A percentile compares a stretch with the other conserved stretches of the same genome.
These are phyloP conservation scores for Yponomeuta evonymella DNA, from an alignment of 2,888 invertebrate species.

Conservation along the genomic window DNA sequence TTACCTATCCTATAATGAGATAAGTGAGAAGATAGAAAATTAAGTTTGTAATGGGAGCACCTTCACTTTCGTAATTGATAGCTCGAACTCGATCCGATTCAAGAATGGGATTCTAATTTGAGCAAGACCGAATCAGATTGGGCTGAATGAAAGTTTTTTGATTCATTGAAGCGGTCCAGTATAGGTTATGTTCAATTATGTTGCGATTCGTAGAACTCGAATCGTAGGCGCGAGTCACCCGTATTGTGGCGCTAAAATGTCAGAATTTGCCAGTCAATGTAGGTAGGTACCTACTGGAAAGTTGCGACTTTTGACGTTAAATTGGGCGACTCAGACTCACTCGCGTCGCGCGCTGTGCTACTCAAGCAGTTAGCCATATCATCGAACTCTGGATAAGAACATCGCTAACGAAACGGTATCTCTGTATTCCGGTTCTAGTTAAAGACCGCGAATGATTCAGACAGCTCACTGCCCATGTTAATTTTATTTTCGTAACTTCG, in stretches of 20 bases:
- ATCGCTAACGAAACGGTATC: slow-evolving; percentile 47
- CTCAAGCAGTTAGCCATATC: slow-evolving; percentile 33
- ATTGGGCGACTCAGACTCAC: no score
- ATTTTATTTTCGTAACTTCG: slow-evolving; percentile 64
- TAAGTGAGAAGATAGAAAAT: background rate
- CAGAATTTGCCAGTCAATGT: no score
- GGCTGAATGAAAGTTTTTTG: background rate
- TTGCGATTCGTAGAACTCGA: slow-evolving; percentile 44
- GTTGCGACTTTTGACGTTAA: no score
- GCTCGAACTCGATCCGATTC: no score
- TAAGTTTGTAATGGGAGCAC: no score
- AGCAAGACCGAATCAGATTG: background rate
- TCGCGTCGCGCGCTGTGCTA: no score
- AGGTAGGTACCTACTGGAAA: no score
- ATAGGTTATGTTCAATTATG: background rate
- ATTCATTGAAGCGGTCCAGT: background rate
- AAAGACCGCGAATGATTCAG: slow-evolving; percentile 56
- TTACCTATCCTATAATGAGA: background rate
- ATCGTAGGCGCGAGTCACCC: slow-evolving; percentile 28
- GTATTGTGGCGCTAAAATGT: no score
- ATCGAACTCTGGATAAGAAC: slow-evolving; percentile 42
- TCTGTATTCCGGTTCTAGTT: slow-evolving; percentile 63
- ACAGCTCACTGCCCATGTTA: slow-evolving; percentile 39
- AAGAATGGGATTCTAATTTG: no score
- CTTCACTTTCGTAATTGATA: no score